Base-by-base conservation (phyloP, 2,797 vertebrate species). In the Eulemur rubriventer region DNA sequence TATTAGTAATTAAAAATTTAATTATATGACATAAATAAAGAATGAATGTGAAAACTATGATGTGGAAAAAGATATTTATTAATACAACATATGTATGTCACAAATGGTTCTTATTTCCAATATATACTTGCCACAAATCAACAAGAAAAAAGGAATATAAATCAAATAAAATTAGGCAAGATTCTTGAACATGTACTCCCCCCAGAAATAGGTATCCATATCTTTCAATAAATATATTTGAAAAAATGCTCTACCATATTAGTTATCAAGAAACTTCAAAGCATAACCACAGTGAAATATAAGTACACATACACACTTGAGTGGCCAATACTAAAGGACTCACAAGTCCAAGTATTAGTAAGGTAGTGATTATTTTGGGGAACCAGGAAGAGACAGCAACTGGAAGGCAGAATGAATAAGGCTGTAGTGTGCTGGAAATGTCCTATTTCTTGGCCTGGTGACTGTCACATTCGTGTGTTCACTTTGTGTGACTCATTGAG, bases 301-400 rank as follows among this genome's bases (percentile, higher is more conserved):
- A 11, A 38, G 10, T 14, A 2, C 30, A 41, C 1, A 22, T 5
- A 8, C 11, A n/a, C 1, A 30, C 0, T 20, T 33, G 38, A 38
- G 7, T 7, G 14, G 11, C 38, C 46, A 24, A 48, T 46, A 22
- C 41, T 26, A 46, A 65, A 87, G 4, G 18, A 4, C 30, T 63
- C 17, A 14, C 14, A 78, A 17, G 33, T 80, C 3, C 24, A 63
- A 28, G 2, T 46, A 5, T 55, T 72, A 55, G 65, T 24, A 14
- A 43, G 28, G 28, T 1, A 35, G 28, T 1, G 12, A 0, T 46
- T 55, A 46, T 46, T 81, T 46, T 10, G 8, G n/a, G 5, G 9
- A 24, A 43, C 61, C 24, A 30, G 11, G 41, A 73, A 73, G 24
- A 50, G 24, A 50, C 4, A 46, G 2, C 9, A 6, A 43, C n/a